Conservation (phyloP, 2,888 invertebrate genomes). For the Diabrotica balteata region DNA sequence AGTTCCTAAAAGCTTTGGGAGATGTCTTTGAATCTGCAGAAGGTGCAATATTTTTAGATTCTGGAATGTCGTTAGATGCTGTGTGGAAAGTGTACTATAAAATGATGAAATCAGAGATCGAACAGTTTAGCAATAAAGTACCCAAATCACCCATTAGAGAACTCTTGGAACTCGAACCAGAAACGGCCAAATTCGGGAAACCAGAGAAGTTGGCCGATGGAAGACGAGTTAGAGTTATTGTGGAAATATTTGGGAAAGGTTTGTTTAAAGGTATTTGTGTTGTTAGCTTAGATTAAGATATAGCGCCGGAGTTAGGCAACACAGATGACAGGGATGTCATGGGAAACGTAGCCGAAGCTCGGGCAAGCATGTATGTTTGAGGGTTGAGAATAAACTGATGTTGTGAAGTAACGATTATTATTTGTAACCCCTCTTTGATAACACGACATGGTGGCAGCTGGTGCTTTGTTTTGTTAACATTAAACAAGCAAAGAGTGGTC, state of each 20-base stretch:
- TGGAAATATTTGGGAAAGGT: constrained; percentile 98
- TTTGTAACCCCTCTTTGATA: no score
- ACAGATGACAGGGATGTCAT: no score
- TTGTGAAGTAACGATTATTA: no score
- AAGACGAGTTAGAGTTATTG: constrained; percentile 89
- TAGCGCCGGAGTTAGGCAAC: no score
- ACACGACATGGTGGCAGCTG: no score
- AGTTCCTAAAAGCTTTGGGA: constrained; percentile 97
- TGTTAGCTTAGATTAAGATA: no score
- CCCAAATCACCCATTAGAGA: constrained; percentile 99
- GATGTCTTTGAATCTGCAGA: constrained; percentile 99
- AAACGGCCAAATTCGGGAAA: constrained; percentile 97
- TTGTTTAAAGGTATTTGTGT: constrained; percentile 93
- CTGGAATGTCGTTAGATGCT: constrained; percentile 88
- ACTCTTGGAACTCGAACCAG: constrained; percentile 94
- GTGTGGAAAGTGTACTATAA: constrained; percentile 93
- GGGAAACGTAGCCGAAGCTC: no score
- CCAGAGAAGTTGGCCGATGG: constrained; percentile 96
- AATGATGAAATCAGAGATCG: constrained; percentile 95
- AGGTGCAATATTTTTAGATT: constrained; percentile 95
- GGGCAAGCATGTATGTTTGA: no score
- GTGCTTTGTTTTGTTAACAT: no score
- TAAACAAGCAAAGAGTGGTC: no score
- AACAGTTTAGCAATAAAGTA: constrained; percentile 95
- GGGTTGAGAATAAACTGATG: no score